Conservation (phyloP, 1,140 invertebrate genomes). For the Bombus picipes region DNA sequence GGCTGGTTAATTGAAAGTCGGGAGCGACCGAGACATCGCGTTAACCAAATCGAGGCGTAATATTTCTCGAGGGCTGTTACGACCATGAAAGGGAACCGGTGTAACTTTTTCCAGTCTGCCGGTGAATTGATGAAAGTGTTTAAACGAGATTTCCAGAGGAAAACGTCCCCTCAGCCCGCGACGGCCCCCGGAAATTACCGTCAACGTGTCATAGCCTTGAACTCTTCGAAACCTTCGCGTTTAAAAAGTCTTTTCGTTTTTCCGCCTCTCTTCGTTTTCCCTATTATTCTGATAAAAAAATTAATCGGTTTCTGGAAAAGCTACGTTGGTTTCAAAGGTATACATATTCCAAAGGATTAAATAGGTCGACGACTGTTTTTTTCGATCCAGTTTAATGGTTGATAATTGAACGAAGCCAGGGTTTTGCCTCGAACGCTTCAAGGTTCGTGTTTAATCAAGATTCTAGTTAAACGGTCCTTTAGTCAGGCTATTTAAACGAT, state of each 20-base stretch:
- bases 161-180: neutral
- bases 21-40: slow-evolving; percentile 3
- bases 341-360: neutral
- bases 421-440: slow-evolving; percentile 1
- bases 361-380: neutral
- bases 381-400: neutral
- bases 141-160: slow-evolving; percentile 44
- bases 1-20: slow-evolving; percentile 23
- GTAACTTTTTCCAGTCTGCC: slow-evolving; percentile 37
- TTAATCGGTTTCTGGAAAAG: neutral
- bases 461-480: neutral
- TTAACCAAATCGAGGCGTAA: slow-evolving; percentile 42
- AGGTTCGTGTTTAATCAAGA: slow-evolving; percentile 1
- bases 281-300: neutral
- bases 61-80: slow-evolving; percentile 44
- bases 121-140: slow-evolving; percentile 43
- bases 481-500: neutral
- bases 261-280: too few species aligned
- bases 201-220: slow-evolving; percentile 31
- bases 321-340: too few species aligned
- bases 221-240: neutral
- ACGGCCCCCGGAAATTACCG: slow-evolving; percentile 8
- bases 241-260: neutral
- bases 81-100: slow-evolving; percentile 22
- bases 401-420: neutral